Conservation (phyloP, 2,797 vertebrate species). For the Acrossocheilus fasciatus region DNA sequence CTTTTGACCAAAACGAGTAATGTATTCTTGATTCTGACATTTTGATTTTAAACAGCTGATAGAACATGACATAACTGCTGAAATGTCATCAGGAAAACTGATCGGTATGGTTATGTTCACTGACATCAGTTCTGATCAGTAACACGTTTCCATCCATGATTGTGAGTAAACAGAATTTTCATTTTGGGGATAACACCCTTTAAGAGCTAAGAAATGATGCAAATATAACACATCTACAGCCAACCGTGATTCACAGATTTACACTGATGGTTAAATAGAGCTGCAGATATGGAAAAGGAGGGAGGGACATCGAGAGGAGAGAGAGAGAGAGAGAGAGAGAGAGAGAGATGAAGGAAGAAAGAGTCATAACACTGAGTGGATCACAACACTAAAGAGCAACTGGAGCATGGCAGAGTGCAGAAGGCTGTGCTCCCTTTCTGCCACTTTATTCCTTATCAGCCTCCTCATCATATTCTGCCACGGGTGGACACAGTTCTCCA, state of each 20-base stretch:
- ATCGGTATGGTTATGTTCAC: background rate
- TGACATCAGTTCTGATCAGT: background rate
- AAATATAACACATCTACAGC: background rate
- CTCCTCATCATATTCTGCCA: slow-evolving; percentile 38
- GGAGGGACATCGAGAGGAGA: slow-evolving; percentile 2
- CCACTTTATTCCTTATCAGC: slow-evolving; percentile 12
- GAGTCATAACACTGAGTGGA: slow-evolving; percentile 22
- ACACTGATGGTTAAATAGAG: slow-evolving; percentile 16
- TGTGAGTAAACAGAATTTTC: background rate
- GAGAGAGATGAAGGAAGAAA: background rate
- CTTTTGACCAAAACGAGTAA: background rate
- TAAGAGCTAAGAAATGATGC: background rate
- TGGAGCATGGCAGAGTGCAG: slow-evolving; percentile 32
- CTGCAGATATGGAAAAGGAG: slow-evolving; percentile 11
- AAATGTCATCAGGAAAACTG: background rate
- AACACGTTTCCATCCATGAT: too few species aligned
- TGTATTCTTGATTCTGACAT: background rate
- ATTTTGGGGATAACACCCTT: background rate
- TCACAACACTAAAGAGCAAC: slow-evolving; percentile 29
- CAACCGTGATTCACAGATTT: slow-evolving; percentile 9
- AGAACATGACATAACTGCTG: background rate
- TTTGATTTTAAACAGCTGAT: background rate
- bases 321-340: slow-evolving; percentile 16
- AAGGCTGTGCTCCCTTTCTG: slow-evolving; percentile 20
- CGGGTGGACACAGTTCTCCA: slow-evolving; percentile 26